phyloP scores from a whole-genome alignment of 2,113 vertebrate species.

The Pteruthius melanotis region DNA sequence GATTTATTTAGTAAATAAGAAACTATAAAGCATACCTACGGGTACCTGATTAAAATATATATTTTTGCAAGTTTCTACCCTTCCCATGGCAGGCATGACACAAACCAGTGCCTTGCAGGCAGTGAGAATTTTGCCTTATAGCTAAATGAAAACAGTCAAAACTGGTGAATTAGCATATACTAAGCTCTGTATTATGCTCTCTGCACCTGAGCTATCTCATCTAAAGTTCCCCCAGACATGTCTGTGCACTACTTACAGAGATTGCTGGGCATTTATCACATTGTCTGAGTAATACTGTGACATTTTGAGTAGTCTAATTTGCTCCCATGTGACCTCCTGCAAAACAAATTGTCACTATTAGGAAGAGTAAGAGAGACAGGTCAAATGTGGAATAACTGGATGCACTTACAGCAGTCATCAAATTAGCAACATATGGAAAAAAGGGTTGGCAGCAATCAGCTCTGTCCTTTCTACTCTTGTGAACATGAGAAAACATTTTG shows the following conservation, averaged over 20 bases:
- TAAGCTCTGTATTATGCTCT: not conserved
- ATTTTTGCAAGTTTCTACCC: not conserved
- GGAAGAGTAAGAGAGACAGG: not conserved
- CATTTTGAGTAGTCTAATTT: not conserved
- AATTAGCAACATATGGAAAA: not conserved
- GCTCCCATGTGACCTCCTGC: not conserved
- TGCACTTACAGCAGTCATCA: not conserved
- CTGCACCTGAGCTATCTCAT: not conserved
- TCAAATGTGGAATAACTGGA: not conserved
- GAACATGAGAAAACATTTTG: not conserved
- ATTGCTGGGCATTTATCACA: not conserved
- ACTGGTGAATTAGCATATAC: not conserved
- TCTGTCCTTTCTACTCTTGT: not conserved
- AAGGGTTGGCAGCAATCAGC: not conserved
- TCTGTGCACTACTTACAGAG: not conserved
- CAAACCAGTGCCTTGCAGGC: not conserved
- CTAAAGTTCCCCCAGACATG: not conserved
- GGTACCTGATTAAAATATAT: not conserved
- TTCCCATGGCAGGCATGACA: not conserved
- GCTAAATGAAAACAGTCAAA: not conserved
- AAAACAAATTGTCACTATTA: not conserved
- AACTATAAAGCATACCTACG: not conserved
- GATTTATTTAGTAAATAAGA: not conserved
- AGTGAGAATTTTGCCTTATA: not conserved
- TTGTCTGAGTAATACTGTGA: not conserved